Percentiles rank a stretch among this genome's conserved stretches.
Conservation (phyloP, 2,797 vertebrate species). For the Paratrypauchen microcephalus region DNA sequence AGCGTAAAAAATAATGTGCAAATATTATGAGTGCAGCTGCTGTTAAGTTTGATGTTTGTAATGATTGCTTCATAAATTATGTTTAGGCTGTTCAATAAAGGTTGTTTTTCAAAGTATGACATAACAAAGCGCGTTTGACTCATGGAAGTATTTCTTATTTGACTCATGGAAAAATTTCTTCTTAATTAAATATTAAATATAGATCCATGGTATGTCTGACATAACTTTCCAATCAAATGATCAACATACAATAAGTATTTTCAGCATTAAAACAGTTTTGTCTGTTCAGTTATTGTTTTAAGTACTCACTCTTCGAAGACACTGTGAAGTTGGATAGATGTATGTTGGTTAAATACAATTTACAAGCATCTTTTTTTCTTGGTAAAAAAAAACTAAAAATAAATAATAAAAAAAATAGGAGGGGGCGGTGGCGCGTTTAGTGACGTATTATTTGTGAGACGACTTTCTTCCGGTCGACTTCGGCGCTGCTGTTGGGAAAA, state of each 20-base stretch:
- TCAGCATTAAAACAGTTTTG: too few relatives aligned
- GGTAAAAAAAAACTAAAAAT: background rate
- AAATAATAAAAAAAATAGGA: background rate
- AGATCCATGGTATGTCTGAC: too few relatives aligned
- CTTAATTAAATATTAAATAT: too few relatives aligned
- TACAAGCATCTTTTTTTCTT: background rate
- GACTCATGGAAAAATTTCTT: too few relatives aligned
- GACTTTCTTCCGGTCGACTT: background rate
- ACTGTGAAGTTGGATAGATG: background rate
- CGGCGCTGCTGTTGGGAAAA: background rate
- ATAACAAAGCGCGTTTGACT: background rate
- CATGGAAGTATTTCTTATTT: background rate
- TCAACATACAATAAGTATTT: too few relatives aligned
- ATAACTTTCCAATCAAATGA: too few relatives aligned
- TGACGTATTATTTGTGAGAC: conserved; percentile 67
- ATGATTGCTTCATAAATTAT: background rate
- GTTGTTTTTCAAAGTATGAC: background rate
- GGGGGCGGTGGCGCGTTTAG: background rate
- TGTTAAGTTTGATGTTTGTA: background rate
- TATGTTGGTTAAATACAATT: too few relatives aligned
- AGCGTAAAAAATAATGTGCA: background rate
- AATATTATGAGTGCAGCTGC: background rate
- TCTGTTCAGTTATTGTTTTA: too few relatives aligned
- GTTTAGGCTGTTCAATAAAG: background rate
- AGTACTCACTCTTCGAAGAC: too few relatives aligned